Conservation (phyloP, 2,797 vertebrate genomes). For the Gephyroberyx darwinii region DNA sequence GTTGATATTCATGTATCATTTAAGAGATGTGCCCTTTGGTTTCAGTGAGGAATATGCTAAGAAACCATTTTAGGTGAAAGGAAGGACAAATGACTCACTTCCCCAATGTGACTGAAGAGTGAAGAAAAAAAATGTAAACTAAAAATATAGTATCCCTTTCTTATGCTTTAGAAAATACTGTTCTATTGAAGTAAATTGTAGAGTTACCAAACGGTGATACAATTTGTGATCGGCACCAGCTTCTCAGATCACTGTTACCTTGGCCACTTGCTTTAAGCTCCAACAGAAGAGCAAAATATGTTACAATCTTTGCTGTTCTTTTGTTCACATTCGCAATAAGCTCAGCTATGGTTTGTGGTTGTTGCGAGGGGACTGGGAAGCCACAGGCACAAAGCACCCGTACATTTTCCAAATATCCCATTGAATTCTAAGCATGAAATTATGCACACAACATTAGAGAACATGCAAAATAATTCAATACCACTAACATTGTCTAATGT, state of each 20-base stretch:
- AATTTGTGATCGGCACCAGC: too few species aligned
- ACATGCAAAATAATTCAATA: background rate
- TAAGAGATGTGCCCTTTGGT: too few species aligned
- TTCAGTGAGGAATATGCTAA: too few species aligned
- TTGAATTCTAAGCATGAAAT: too few species aligned
- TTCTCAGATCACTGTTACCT: background rate
- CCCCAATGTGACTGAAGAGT: too few species aligned
- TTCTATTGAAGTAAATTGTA: background rate
- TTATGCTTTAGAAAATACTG: background rate
- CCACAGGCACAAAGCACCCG: background rate
- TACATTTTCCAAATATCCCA: too few species aligned
- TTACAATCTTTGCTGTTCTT: background rate
- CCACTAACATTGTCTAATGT: too few species aligned
- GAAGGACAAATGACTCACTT: too few species aligned
- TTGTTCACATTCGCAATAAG: constrained; percentile 1
- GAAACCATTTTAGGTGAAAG: too few species aligned
- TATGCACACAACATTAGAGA: too few species aligned
- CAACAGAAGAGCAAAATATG: background rate
- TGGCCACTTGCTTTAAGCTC: background rate
- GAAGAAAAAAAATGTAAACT: background rate
- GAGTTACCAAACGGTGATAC: background rate
- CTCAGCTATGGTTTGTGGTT: background rate
- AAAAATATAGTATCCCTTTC: background rate
- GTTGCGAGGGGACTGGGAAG: constrained; percentile 13
- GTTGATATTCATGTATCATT: too few species aligned